Percentiles rank a stretch among this genome's conserved stretches.
These are phyloP conservation scores for Gastracanthus pulcherrimus DNA, from an alignment of 2,888 invertebrate species.

Conservation along the genomic window DNA sequence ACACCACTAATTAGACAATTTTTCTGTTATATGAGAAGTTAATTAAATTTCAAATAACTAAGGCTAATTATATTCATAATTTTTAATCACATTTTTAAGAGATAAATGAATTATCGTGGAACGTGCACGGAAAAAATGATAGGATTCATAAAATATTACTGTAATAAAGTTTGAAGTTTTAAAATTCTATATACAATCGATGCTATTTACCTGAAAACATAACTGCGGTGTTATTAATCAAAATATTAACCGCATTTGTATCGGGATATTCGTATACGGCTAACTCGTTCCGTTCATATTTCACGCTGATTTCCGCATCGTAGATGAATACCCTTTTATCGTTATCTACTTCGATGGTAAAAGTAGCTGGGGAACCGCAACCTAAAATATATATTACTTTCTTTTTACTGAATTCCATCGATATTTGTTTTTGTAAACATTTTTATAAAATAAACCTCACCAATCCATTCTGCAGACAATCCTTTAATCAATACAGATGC, in stretches of 20 bases:
- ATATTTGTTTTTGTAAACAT: background rate
- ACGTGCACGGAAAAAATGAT: too few relatives aligned
- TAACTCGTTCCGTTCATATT: slow-evolving; percentile 27
- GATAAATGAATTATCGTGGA: too few relatives aligned
- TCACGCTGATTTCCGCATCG: slow-evolving; percentile 14
- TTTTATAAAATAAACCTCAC: background rate
- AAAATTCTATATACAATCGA: background rate
- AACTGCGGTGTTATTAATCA: slow-evolving; percentile 49
- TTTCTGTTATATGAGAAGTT: too few relatives aligned
- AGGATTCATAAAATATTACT: too few relatives aligned
- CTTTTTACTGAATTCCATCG: background rate
- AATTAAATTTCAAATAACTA: too few relatives aligned
- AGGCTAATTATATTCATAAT: background rate
- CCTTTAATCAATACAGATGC: background rate
- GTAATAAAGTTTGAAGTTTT: background rate
- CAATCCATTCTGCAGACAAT: background rate
- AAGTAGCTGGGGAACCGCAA: background rate
- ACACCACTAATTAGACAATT: too few relatives aligned
- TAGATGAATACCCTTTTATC: slow-evolving; percentile 1
- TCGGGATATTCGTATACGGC: slow-evolving; percentile 44
- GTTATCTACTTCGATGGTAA: background rate
- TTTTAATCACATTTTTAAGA: too few relatives aligned
- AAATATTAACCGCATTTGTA: slow-evolving; percentile 48
- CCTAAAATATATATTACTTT: slow-evolving; percentile 1
- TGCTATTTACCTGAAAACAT: slow-evolving; percentile 54